These are phyloP conservation scores for Lycopodina hypogea DNA, from an alignment of 37 sponge, comb jelly and placozoan species.

Conservation along the genomic window DNA sequence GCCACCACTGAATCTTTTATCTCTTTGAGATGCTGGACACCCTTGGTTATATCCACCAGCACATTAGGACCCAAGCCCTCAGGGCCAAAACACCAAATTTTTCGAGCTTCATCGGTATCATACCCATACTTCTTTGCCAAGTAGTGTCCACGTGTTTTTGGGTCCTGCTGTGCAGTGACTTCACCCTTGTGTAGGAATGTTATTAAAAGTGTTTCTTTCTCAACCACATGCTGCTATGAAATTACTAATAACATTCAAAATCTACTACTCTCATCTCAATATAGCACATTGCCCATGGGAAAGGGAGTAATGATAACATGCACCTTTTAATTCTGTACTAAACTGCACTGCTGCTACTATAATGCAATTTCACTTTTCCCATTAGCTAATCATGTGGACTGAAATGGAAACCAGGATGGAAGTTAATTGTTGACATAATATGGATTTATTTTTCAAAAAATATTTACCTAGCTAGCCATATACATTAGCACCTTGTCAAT, in stretches of 20 bases:
- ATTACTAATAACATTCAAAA: too few species aligned
- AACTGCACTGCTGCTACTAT: too few species aligned
- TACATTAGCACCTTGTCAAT: conserved; percentile 86
- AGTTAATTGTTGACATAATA: too few species aligned
- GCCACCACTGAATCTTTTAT: conserved; percentile 98
- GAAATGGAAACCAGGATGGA: too few species aligned
- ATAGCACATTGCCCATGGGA: background rate
- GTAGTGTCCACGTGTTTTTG: conserved; percentile 86
- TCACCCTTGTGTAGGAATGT: conserved; percentile 55
- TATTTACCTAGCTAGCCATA: background rate
- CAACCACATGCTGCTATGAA: too few species aligned
- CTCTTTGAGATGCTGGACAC: conserved; percentile 99
- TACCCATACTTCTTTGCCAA: conserved; percentile 82
- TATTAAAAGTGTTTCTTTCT: too few species aligned
- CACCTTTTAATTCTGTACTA: too few species aligned
- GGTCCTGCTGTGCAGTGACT: conserved; percentile 77
- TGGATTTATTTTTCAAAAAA: too few species aligned
- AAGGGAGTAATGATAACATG: too few species aligned
- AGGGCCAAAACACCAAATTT: conserved; percentile 99
- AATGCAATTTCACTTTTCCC: too few species aligned
- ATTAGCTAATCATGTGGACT: too few species aligned
- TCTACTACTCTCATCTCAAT: too few species aligned
- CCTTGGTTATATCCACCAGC: conserved; percentile 90
- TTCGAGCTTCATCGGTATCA: conserved; percentile 87
- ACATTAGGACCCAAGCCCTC: conserved; percentile 93